A percentile compares a stretch with the other conserved stretches of the same genome.
These are phyloP conservation scores for Cydia fagiglandana DNA, from an alignment of 1,140 invertebrate species.

Conservation along the genomic window DNA sequence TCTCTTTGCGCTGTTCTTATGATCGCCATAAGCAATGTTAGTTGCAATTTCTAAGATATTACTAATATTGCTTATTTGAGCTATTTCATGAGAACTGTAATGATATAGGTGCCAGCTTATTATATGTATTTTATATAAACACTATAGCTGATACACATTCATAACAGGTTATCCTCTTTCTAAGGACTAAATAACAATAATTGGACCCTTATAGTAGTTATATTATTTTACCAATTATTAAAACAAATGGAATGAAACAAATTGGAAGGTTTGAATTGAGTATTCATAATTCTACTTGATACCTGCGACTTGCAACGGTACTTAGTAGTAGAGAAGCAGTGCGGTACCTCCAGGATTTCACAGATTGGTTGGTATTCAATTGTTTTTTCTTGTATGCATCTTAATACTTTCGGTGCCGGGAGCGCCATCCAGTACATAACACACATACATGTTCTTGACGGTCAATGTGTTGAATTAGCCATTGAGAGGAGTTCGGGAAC, in stretches of 20 bases:
- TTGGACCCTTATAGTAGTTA: no score
- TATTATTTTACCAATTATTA: no score
- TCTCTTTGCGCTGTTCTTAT: not conserved
- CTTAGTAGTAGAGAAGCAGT: not conserved
- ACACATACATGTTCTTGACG: no score
- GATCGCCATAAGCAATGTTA: slow-evolving; percentile 6
- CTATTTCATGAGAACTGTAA: not conserved
- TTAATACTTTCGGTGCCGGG: no score
- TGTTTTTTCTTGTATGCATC: not conserved
- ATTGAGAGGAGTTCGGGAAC: not conserved
- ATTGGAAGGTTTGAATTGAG: no score
- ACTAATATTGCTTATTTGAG: slow-evolving; percentile 12
- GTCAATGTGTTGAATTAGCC: not conserved
- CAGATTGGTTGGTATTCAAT: not conserved
- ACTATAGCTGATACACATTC: no score
- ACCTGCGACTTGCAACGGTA: not conserved
- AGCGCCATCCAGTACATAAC: no score
- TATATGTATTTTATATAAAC: no score
- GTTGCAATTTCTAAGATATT: not conserved
- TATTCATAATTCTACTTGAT: no score
- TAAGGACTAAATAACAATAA: no score
- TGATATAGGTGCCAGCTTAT: not conserved
- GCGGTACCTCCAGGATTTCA: not conserved
- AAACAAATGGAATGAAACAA: no score
- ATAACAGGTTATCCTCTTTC: no score